A percentile compares a stretch with the other conserved stretches of the same genome.
phyloP scores from a whole-genome alignment of 2,797 vertebrate genomes.

The Scomberomorus guttatus region DNA sequence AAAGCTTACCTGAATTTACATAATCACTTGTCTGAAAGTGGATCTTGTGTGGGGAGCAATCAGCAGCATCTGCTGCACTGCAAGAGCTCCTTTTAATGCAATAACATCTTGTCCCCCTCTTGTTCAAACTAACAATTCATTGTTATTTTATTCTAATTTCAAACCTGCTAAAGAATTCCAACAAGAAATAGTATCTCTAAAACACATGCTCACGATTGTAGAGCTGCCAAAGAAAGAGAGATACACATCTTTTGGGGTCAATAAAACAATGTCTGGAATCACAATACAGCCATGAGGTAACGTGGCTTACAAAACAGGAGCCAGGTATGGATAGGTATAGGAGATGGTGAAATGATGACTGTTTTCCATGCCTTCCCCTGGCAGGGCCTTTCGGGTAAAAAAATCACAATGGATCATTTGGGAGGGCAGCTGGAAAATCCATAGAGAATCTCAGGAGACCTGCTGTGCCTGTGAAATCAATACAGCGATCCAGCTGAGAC shows the following conservation, averaged over 20 bases:
- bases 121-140: slow-evolving; percentile 47
- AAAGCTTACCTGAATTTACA: slow-evolving; percentile 68
- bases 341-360: slow-evolving; percentile 72
- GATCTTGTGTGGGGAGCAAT: slow-evolving; percentile 57
- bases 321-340: slow-evolving; percentile 50
- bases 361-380: slow-evolving; percentile 76
- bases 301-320: slow-evolving; percentile 69
- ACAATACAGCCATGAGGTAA: slow-evolving; percentile 65
- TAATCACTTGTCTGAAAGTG: slow-evolving; percentile 69
- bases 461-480: slow-evolving; percentile 79
- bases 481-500: slow-evolving; percentile 76
- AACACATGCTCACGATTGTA: slow-evolving; percentile 41
- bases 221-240: slow-evolving; percentile 47
- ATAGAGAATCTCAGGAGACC: slow-evolving; percentile 76
- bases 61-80: slow-evolving; percentile 60
- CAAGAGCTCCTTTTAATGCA: slow-evolving; percentile 60
- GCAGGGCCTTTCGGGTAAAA: slow-evolving; percentile 65
- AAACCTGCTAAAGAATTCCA: slow-evolving; percentile 55
- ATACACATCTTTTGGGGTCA: slow-evolving; percentile 58
- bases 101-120: slow-evolving; percentile 43
- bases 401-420: slow-evolving; percentile 80
- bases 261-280: slow-evolving; percentile 74
- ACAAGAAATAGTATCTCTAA: slow-evolving; percentile 54
- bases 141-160: slow-evolving; percentile 73
- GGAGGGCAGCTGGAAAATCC: slow-evolving; percentile 84